Percentiles rank a stretch among this genome's conserved stretches.
Conservation (phyloP, 2,797 vertebrate species). For the Crossoptilon crossoptilon region DNA sequence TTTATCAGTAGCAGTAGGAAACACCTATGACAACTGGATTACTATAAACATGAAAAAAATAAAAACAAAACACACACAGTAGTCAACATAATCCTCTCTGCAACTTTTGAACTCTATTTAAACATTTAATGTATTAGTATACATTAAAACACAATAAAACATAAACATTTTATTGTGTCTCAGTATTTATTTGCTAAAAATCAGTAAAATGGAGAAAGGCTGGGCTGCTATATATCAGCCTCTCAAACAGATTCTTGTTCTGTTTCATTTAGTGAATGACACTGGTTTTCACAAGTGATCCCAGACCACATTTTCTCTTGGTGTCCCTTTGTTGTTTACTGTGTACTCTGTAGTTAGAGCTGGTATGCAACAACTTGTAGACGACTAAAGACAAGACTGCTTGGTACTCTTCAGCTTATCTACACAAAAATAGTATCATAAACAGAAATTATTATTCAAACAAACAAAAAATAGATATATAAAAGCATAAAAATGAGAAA, state of each 20-base stretch:
- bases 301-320: background rate
- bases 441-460: slow-evolving; percentile 15
- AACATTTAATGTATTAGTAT: too few relatives aligned
- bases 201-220: background rate
- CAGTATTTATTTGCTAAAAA: background rate
- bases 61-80: slow-evolving; percentile 20
- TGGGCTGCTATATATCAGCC: background rate
- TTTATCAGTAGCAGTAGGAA: background rate
- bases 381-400: background rate
- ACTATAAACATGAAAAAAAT: background rate
- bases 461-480: background rate
- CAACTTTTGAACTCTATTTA: background rate
- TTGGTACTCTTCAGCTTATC: background rate
- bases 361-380: background rate
- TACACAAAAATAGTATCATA: background rate
- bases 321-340: background rate
- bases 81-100: background rate
- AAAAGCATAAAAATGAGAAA: background rate
- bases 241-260: background rate
- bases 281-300: background rate
- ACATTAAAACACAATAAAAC: too few relatives aligned
- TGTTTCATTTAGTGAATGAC: background rate
- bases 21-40: background rate
- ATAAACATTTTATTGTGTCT: background rate
- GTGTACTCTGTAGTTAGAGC: background rate